Evolutionary conservation across 2,888 invertebrate genomes (phyloP), one percentile per base, ranked within the genome.

Genomic region (Pasiphila rectangulata): DNA sequence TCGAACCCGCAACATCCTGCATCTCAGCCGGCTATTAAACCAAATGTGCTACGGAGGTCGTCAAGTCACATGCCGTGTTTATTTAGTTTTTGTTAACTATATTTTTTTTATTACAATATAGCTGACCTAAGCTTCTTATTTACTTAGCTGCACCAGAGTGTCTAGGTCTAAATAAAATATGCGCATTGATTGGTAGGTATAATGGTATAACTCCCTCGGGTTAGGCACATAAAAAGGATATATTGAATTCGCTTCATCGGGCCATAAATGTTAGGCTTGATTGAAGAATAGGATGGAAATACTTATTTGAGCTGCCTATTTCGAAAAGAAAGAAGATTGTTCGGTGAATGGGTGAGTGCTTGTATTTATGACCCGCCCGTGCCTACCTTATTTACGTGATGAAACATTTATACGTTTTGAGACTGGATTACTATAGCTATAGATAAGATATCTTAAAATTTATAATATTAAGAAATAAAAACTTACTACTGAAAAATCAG

Each of bases 201-300:
- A 40, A n/a, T 10, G 40, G 12, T 23, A 36, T 32, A 40, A n/a
- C 15, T 43, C 41, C 27, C 41, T 50, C 12, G 50, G 37, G 37
- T 17, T 37, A 25, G 23, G 34, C 23, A 40, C 44, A 45, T 44
- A 45, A 49, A 48, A 37, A 34, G 41, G 21, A 34, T 27, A 27
- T 29, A 48, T 45, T 34, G 50, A 50, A 46, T 45, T 36, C 45
- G 37, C 32, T 45, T 50, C 41, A 35, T 38, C 37, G 41, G 10
- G 19, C 27, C 29, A 36, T 44, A 50, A 41, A 50, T 50, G 37
- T 42, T 23, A 12, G 37, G 41, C 36, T 32, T 45, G 40, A 50
- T 50, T 46, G 41, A 45, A 42, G 40, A 41, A 17, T 30, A 40
- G 21, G 40, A 40, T 40, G 17, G 23, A 44, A 43, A 49, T 21